Evolutionary conservation across 2,113 vertebrate species (phyloP).

Genomic region (Panthera uncia): DNA sequence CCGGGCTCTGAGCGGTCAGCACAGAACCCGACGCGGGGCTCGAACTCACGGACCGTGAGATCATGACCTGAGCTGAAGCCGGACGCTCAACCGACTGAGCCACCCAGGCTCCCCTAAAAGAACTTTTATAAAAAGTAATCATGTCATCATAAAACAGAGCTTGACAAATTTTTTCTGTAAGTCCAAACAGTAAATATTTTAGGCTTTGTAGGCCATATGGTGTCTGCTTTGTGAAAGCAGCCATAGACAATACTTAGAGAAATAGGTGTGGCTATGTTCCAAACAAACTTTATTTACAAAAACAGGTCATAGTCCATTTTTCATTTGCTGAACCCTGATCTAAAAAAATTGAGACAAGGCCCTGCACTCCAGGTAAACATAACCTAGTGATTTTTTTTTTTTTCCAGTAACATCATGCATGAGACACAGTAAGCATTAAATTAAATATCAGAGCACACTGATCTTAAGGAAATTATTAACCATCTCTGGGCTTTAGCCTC

Average conservation of each 20-base stretch:
- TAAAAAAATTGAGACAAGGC: not conserved
- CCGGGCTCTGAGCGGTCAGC: too few relatives aligned
- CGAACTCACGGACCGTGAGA: too few relatives aligned
- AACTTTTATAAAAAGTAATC: not conserved
- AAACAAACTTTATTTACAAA: conserved; percentile 1
- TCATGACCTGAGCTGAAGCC: too few relatives aligned
- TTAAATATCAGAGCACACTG: not conserved
- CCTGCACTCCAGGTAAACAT: not conserved
- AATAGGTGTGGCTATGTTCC: not conserved
- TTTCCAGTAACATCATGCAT: not conserved
- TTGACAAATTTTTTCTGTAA: not conserved
- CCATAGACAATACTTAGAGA: not conserved
- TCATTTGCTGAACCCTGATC: not conserved
- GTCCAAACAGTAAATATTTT: not conserved
- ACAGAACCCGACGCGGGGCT: too few relatives aligned
- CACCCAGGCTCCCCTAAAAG: not conserved
- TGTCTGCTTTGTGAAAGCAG: not conserved
- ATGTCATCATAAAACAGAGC: not conserved
- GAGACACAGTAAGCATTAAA: not conserved
- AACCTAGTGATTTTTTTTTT: not conserved
- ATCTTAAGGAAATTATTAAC: not conserved
- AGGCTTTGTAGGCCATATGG: not conserved
- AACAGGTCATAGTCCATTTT: not conserved
- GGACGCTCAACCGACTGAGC: too few relatives aligned
- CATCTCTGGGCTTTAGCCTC: not conserved